These are phyloP conservation scores for Bombus ignitus DNA, from an alignment of 1,140 invertebrate species.

Conservation along the genomic window DNA sequence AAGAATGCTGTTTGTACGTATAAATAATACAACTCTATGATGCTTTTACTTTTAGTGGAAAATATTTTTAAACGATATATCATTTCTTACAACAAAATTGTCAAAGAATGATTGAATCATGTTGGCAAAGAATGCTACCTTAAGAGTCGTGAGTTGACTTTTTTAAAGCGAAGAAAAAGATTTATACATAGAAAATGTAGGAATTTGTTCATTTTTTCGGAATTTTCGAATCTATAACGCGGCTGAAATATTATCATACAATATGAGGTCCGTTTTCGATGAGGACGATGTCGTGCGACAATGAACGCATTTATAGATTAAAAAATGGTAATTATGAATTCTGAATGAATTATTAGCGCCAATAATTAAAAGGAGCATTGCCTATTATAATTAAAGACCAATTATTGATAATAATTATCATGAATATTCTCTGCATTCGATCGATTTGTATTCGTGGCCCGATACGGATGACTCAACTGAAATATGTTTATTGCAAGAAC, in stretches of 20 bases:
- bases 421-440: constrained; percentile 51
- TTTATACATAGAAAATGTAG: no score
- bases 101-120: no score
- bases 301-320: constrained; percentile 32
- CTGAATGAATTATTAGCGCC: constrained; percentile 39
- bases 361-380: constrained; percentile 55
- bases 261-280: background rate
- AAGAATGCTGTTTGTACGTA: no score
- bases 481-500: constrained; percentile 58
- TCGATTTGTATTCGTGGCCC: constrained; percentile 42
- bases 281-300: background rate
- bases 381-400: constrained; percentile 61
- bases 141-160: no score
- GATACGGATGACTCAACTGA: constrained; percentile 26
- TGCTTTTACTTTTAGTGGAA: no score
- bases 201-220: no score
- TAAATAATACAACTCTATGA: no score
- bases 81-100: no score
- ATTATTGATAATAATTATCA: constrained; percentile 64
- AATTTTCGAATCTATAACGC: no score
- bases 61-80: no score
- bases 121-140: no score
- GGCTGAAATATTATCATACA: background rate
- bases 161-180: no score
- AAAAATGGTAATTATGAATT: constrained; percentile 60